Conservation (phyloP, 2,888 invertebrate species). For the Cephus nigrinus region DNA sequence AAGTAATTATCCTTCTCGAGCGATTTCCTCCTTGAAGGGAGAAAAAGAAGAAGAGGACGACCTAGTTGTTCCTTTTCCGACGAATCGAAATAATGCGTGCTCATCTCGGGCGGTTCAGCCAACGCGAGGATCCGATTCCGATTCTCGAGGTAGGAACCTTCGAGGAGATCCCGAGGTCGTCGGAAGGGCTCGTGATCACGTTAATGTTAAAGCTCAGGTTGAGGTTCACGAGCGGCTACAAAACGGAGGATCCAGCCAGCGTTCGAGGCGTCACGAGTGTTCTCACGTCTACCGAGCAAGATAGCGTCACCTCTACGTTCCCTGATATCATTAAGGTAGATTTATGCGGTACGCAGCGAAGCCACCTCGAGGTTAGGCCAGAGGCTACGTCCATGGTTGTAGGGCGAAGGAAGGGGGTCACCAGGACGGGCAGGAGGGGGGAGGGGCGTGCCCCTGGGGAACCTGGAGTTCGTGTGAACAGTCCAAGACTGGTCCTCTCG, state of each 20-base stretch:
- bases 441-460: not conserved
- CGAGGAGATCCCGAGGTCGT: not conserved
- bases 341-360: constrained; percentile 49
- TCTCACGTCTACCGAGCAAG: constrained; percentile 55
- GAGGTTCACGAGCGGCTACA: not conserved
- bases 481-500: constrained; percentile 12
- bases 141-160: not conserved
- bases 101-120: not conserved
- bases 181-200: not conserved
- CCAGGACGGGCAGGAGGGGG: not conserved
- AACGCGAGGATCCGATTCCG: not conserved
- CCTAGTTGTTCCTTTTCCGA: not conserved
- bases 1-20: not conserved
- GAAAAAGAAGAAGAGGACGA: not conserved
- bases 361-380: constrained; percentile 28
- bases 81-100: not conserved
- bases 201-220: no score
- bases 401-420: not conserved
- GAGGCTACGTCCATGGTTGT: constrained; percentile 24
- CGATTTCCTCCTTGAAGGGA: no score
- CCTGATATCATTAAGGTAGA: constrained; percentile 61
- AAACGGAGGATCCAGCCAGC: constrained; percentile 28
- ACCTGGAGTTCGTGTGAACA: constrained; percentile 22
- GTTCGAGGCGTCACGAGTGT: constrained; percentile 53
- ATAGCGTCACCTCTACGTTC: constrained; percentile 53